Evolutionary conservation across 2,113 vertebrate species (phyloP), one percentile per base, ranked within the genome.

Genomic region (Madoqua kirkii): DNA sequence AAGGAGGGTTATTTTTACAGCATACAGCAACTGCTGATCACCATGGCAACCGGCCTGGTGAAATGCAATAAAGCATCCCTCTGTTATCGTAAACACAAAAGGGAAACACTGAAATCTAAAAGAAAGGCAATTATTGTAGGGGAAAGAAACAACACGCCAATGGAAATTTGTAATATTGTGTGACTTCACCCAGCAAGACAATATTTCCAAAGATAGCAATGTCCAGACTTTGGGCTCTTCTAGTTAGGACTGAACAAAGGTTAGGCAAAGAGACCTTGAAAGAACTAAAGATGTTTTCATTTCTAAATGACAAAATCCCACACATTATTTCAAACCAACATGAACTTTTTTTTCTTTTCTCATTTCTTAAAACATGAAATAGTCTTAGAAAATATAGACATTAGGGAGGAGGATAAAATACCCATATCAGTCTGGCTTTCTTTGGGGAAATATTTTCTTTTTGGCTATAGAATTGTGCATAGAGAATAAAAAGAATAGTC

Each of bases 1-100:
- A 98, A 99, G 98, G 98, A 99, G 98, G 98, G 98, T 99, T 99
- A 99, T 99, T 99, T 99, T 99, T 99, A 99, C 98, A 99, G 98
- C 98, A 96, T 94, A 89, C 98, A 99, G 99, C 98, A 97, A 98
- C 98, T 97, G 99, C 98, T 40, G 96, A 99, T 99, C 99, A 98
- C 99, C 99, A 99, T 99, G 98, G 99, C 98, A 99, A 99, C 99
- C 55, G 96, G 98, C 97, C 57, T 96, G 98, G 98, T 16, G 97
- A 98, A 98, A 99, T 98, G 99, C 98, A 99, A 99, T 99, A 99
- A 99, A 99, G 98, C 98, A 98, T 99, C 98, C 98, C 98, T 98
- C 98, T 98, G 98, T 99, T 99, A 99, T 98, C 97, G 98, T 99
- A 99, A 99, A 99, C 99, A 99, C 98, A 99, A 99, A 99, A 98